Base-by-base conservation (phyloP, 2,797 vertebrate genomes). In the Aplochiton taeniatus region DNA sequence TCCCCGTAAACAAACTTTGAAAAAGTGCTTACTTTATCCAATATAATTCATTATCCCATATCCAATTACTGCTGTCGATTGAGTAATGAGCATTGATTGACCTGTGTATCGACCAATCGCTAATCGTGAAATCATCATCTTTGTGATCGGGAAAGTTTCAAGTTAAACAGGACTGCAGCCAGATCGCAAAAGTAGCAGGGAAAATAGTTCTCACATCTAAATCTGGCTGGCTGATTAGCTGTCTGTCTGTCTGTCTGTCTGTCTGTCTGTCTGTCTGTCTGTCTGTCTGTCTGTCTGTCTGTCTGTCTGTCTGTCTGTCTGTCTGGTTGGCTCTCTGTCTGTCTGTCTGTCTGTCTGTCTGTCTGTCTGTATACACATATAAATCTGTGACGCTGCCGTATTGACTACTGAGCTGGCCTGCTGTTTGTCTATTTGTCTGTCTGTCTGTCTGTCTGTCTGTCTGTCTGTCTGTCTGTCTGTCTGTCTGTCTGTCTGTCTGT, bases 231-330 rank as follows among this genome's bases (percentile, higher is more conserved):
- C 53, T 57, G 70, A 58, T 55, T 17, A 0, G 0, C 68, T 11
- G 75, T 70, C 69, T 68, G 65, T 56, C 44, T 52, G 31, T 2
- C 31, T 31, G 31, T 2, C n/a, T n/a, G n/a, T n/a, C n/a, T n/a
- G n/a, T n/a, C n/a, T n/a, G n/a, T n/a, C n/a, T n/a, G n/a, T n/a
- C n/a, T n/a, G n/a, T n/a, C n/a, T n/a, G n/a, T n/a, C n/a, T n/a
- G n/a, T n/a, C n/a, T n/a, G n/a, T n/a, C n/a, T n/a, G n/a, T n/a
- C n/a, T n/a, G n/a, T n/a, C n/a, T n/a, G n/a, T n/a, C 44, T 52
- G 31, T 2, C 31, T 31, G 31, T 70, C 69, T 68, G 65, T 56
- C 68, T 11, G 75, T 70, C 69, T 68, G 65, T 56, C 44, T 52
- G 31, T 2, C 31, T 31, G 31, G 31, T 31, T 31, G 6, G 31